These are phyloP conservation scores for Pogonocherus hispidulus DNA, from an alignment of 2,888 invertebrate genomes.

Conservation along the genomic window DNA sequence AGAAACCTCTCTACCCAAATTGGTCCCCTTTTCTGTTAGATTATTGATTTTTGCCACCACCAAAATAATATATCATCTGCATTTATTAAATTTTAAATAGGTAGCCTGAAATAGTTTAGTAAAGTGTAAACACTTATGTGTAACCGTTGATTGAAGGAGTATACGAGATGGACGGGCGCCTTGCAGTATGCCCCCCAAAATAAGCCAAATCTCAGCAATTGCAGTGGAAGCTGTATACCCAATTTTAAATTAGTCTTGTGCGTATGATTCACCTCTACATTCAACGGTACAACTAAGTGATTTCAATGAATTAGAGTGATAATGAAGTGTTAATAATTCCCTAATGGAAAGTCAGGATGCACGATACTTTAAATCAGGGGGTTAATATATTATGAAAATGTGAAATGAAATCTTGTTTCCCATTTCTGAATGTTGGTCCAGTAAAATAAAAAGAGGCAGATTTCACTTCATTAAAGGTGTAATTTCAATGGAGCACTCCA, in stretches of 20 bases:
- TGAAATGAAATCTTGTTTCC: slow-evolving; percentile 20
- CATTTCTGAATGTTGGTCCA: neutral
- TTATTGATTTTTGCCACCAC: slow-evolving; percentile 33
- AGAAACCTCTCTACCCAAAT: slow-evolving; percentile 66
- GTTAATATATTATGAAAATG: neutral
- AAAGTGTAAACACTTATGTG: slow-evolving; percentile 37
- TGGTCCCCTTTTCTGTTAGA: neutral
- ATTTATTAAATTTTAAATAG: slow-evolving; percentile 31
- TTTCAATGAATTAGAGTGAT: slow-evolving; percentile 23
- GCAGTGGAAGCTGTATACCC: no score
- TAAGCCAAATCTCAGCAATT: no score
- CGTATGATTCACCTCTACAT: no score
- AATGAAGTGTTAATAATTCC: slow-evolving; percentile 9
- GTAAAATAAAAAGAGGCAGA: neutral
- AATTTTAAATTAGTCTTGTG: no score
- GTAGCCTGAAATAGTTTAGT: slow-evolving; percentile 56
- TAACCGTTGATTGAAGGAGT: no score
- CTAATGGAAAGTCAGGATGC: slow-evolving; percentile 4
- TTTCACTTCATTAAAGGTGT: slow-evolving; percentile 21
- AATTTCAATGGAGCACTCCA: neutral
- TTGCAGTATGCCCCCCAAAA: no score
- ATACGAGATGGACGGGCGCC: no score
- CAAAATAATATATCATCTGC: slow-evolving; percentile 29
- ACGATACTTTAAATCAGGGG: neutral
- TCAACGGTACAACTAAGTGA: no score